Evolutionary conservation across 2,113 vertebrate species (phyloP).

Genomic region (Triplophysa dalaica): DNA sequence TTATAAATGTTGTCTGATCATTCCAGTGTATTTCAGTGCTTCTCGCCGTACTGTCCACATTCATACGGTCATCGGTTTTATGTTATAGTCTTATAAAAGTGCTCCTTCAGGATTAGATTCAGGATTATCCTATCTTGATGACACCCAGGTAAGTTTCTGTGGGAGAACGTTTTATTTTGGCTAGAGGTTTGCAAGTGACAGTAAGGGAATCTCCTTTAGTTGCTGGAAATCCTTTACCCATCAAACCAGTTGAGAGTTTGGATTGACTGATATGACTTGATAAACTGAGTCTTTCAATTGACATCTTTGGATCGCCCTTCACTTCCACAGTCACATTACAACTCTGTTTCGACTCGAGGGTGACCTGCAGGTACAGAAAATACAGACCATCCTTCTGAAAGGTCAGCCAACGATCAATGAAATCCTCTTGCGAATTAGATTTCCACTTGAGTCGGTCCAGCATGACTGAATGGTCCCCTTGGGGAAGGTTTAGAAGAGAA

Average conservation of each 20-base stretch:
- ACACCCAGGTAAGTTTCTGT: slow-evolving; percentile 22
- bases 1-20: neutral
- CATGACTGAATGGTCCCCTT: fast-evolving
- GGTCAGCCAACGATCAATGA: neutral
- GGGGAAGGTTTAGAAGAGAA: neutral
- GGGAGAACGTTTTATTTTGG: neutral
- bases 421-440: fast-evolving
- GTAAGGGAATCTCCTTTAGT: neutral
- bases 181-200: neutral
- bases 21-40: neutral
- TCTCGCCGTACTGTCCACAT: slow-evolving; percentile 21
- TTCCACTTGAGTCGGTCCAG: neutral
- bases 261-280: neutral
- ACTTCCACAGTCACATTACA: slow-evolving; percentile 8
- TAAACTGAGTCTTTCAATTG: neutral
- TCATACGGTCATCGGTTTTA: slow-evolving; percentile 15
- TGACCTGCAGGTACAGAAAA: slow-evolving; percentile 65
- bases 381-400: slow-evolving; percentile 53
- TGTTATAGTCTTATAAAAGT: neutral
- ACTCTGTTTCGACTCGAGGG: neutral
- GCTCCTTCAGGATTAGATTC: neutral
- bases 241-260: slow-evolving; percentile 54
- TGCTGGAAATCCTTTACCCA: slow-evolving; percentile 45
- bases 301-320: fast-evolving
- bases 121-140: neutral